These are phyloP conservation scores for Copidosoma floridanum DNA, from an alignment of 1,140 invertebrate genomes.

Conservation along the genomic window DNA sequence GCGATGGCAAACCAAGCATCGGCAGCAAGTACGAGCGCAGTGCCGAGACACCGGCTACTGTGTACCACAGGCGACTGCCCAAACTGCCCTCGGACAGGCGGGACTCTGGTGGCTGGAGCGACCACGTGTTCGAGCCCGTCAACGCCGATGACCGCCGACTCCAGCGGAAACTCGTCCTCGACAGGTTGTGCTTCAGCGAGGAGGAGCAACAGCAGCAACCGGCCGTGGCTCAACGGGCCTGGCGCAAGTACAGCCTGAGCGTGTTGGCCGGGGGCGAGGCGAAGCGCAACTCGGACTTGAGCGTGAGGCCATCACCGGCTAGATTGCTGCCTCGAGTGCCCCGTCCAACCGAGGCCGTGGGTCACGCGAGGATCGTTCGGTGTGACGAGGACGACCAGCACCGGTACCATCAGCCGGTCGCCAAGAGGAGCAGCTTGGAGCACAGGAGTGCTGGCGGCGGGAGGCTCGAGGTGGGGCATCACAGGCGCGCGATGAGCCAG, in stretches of 20 bases:
- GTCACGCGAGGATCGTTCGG: no score
- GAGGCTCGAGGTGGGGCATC: not conserved
- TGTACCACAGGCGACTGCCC: not conserved
- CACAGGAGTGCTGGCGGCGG: not conserved
- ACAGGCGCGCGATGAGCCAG: conserved; percentile 14
- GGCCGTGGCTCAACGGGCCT: no score
- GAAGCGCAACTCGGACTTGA: not conserved
- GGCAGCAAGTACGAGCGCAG: conserved; percentile 24
- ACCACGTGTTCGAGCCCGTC: conserved; percentile 3
- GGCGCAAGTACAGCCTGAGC: no score
- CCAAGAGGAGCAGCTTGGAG: conserved; percentile 24
- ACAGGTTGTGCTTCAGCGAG: not conserved
- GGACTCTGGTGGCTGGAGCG: not conserved
- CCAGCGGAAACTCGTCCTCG: not conserved
- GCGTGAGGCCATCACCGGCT: no score
- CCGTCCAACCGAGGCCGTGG: not conserved
- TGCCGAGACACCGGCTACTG: conserved; percentile 3
- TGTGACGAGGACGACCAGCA: not conserved
- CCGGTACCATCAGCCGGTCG: not conserved
- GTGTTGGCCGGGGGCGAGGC: not conserved
- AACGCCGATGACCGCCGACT: not conserved
- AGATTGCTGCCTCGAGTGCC: no score
- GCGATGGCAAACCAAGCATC: conserved; percentile 3
- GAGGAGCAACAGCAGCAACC: not conserved
- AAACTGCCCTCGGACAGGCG: not conserved